phyloP scores from a whole-genome alignment of 2,113 vertebrate species.

The Nanorana parkeri region DNA sequence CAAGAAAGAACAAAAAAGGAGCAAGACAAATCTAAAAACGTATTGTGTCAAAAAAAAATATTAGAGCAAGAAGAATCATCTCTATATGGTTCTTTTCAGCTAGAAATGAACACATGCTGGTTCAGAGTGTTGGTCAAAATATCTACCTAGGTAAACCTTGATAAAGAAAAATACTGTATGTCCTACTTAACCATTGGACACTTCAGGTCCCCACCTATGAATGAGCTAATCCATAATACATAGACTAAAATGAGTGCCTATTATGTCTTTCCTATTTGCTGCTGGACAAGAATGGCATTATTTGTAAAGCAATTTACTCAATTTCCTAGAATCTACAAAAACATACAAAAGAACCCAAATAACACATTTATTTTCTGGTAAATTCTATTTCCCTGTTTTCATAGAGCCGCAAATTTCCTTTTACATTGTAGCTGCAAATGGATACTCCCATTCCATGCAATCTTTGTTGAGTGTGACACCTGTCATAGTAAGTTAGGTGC shows the following conservation, averaged over 20 bases:
- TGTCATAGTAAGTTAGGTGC: too few relatives aligned
- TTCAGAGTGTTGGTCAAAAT: too few relatives aligned
- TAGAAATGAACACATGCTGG: too few relatives aligned
- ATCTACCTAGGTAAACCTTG: too few relatives aligned
- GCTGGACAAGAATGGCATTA: background rate
- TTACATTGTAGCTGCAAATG: background rate
- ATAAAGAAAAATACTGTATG: too few relatives aligned
- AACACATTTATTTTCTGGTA: background rate
- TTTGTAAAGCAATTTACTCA: slow-evolving; percentile 23
- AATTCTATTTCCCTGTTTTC: background rate
- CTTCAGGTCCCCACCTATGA: background rate
- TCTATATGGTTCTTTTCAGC: too few relatives aligned
- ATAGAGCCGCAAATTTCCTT: slow-evolving; percentile 11
- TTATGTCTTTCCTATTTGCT: slow-evolving; percentile 28
- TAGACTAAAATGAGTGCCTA: background rate
- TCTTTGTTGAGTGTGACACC: background rate
- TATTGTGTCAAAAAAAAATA: too few relatives aligned
- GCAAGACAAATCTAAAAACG: too few relatives aligned
- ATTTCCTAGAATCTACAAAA: slow-evolving; percentile 23
- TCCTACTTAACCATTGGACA: background rate
- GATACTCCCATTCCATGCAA: background rate
- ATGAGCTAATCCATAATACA: slow-evolving; percentile 5
- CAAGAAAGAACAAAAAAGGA: too few relatives aligned
- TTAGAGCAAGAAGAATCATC: too few relatives aligned
- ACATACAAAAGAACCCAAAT: slow-evolving; percentile 6